phyloP scores from a whole-genome alignment of 2,113 vertebrate genomes.

The Raja brachyura region DNA sequence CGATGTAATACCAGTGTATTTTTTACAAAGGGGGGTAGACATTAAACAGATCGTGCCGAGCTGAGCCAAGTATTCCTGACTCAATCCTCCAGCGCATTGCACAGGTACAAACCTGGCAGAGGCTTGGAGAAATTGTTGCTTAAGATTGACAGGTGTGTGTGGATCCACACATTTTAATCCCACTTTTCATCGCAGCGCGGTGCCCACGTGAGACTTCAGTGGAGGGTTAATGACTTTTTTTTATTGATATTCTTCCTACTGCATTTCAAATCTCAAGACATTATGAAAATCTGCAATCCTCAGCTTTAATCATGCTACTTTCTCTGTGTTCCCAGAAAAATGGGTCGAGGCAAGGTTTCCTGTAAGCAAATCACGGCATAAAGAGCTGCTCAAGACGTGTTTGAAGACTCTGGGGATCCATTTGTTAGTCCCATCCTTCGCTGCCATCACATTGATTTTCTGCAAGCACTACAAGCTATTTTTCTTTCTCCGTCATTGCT shows the following conservation, averaged over 20 bases:
- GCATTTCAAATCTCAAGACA: constrained; percentile 20
- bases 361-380: constrained; percentile 31
- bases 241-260: constrained; percentile 15
- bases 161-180: not conserved
- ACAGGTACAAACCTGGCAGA: not conserved
- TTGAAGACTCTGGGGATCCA: constrained; percentile 24
- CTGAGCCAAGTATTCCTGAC: not conserved
- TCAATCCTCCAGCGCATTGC: too few relatives aligned
- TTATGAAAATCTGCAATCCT: constrained; percentile 32
- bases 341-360: constrained; percentile 16
- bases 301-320: constrained; percentile 27
- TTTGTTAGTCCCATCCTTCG: not conserved
- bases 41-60: not conserved
- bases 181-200: not conserved
- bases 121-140: not conserved
- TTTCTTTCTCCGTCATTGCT: not conserved
- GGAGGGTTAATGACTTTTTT: constrained; percentile 23
- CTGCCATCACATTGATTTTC: constrained; percentile 29
- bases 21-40: not conserved
- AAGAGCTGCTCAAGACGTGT: not conserved
- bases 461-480: not conserved
- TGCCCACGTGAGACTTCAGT: not conserved
- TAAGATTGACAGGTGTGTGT: not conserved
- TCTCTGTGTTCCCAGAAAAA: constrained; percentile 5
- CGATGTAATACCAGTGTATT: not conserved